These are phyloP conservation scores for Prionace glauca DNA, from an alignment of 2,797 vertebrate species.

Conservation along the genomic window DNA sequence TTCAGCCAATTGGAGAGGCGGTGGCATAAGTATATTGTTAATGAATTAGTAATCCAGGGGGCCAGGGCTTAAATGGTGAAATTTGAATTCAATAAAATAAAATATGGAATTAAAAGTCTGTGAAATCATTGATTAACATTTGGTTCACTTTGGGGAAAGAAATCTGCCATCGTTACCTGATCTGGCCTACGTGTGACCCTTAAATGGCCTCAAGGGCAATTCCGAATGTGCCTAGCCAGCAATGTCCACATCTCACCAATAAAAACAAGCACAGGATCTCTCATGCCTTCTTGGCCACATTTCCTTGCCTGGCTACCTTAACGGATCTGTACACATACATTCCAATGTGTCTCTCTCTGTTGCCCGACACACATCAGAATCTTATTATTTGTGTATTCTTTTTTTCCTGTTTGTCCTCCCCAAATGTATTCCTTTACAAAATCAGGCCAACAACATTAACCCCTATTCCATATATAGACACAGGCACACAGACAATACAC, in stretches of 20 bases:
- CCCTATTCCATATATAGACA: background rate
- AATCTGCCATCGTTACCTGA: too few relatives aligned
- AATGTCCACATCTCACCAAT: too few relatives aligned
- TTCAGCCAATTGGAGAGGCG: background rate
- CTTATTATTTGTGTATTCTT: background rate
- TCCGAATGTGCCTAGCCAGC: too few relatives aligned
- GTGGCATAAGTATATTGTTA: too few relatives aligned
- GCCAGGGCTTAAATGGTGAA: too few relatives aligned
- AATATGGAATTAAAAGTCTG: too few relatives aligned
- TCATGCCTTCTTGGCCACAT: background rate
- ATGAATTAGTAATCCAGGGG: too few relatives aligned
- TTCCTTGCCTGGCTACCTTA: background rate
- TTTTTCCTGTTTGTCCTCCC: background rate
- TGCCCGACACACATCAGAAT: background rate
- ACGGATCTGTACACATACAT: background rate
- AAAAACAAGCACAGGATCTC: background rate
- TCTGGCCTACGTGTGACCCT: too few relatives aligned
- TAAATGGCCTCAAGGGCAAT: too few relatives aligned
- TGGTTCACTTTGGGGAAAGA: too few relatives aligned
- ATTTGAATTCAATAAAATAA: too few relatives aligned
- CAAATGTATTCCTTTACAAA: background rate
- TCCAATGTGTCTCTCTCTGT: background rate
- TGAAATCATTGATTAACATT: too few relatives aligned
- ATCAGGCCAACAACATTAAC: background rate
- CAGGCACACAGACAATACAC: background rate